Evolutionary conservation across 2,888 invertebrate genomes (phyloP).

Genomic region (Himalopsyche anomala): DNA sequence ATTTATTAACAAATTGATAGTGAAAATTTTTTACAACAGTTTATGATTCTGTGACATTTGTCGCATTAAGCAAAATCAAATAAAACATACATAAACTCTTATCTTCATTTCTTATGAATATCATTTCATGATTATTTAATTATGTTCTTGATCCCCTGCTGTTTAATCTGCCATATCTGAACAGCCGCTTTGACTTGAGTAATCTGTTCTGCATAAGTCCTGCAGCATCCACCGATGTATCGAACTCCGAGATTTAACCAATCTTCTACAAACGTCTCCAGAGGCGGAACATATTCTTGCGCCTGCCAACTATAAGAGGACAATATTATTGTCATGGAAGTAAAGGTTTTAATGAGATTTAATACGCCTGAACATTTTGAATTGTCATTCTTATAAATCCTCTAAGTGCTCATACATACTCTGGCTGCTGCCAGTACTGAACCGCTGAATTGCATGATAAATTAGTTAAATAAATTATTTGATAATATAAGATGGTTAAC

Average conservation of each 20-base stretch:
- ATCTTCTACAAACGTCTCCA: slow-evolving; percentile 75
- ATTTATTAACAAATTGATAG: background rate
- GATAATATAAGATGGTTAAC: background rate
- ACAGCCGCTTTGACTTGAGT: slow-evolving; percentile 77
- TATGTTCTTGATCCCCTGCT: background rate
- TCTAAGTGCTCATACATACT: too few relatives aligned
- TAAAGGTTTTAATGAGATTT: background rate
- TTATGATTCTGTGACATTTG: background rate
- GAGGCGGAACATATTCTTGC: slow-evolving; percentile 76
- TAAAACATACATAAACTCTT: background rate
- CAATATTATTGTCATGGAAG: slow-evolving; percentile 41
- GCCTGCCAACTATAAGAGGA: slow-evolving; percentile 76
- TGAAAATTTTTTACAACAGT: background rate
- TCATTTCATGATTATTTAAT: background rate
- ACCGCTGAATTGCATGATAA: background rate
- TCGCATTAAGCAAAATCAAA: background rate
- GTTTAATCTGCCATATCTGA: slow-evolving; percentile 66
- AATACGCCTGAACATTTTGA: too few relatives aligned
- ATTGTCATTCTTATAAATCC: too few relatives aligned
- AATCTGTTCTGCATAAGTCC: slow-evolving; percentile 84
- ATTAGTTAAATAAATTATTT: background rate
- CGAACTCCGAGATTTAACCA: slow-evolving; percentile 84
- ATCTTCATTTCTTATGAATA: background rate
- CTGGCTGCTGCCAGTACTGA: too few relatives aligned
- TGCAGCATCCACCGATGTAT: slow-evolving; percentile 90